Base-by-base conservation (phyloP, 1,140 invertebrate genomes). In the Anoplophora glabripennis region DNA sequence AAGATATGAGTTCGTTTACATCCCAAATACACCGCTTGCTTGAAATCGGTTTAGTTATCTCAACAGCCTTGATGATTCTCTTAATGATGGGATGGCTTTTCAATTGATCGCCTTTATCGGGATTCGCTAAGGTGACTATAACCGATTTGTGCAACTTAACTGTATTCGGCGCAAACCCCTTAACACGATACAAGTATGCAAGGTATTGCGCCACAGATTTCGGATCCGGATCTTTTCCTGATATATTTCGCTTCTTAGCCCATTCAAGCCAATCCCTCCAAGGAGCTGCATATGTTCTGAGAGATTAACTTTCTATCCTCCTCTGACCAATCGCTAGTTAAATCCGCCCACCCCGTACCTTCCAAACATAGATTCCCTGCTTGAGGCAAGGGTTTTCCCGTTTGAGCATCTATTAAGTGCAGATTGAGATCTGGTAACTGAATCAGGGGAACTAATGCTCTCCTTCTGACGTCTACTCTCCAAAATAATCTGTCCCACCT, bases 381-480 rank as follows among this genome's bases (percentile, higher is more conserved):
- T 14, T 21, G 11, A 14, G 12, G 56, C 7, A 37, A 35, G 17
- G 49, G 52, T 17, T 15, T 18, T 7, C 7, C 3, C 4, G 56
- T 58, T 35, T 11, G n/a, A 33, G 35, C 14, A 56, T 58, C 56
- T 55, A 54, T 18, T 21, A 58, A 15, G 21, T n/a, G n/a, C n/a
- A n/a, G n/a, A n/a, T n/a, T n/a, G n/a, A n/a, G n/a, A 15, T 37
- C 8, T 17, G 66, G 21, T 5, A 28, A 5, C 21, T 28, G 21
- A 28, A 28, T 59, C 10, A 68, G 70, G 5, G 64, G 44, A 11
- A 55, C 55, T 18, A 68, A 21, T 1, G 63, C 65, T 59, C 72
- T 40, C 9, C 47, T 37, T 35, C 66, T 66, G n/a, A 75, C 53
- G 28, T 75, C 72, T 4, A 67, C 41, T 51, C 65, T 63, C 45